phyloP scores from a whole-genome alignment of 2,113 vertebrate species.

The Sula dactylatra region DNA sequence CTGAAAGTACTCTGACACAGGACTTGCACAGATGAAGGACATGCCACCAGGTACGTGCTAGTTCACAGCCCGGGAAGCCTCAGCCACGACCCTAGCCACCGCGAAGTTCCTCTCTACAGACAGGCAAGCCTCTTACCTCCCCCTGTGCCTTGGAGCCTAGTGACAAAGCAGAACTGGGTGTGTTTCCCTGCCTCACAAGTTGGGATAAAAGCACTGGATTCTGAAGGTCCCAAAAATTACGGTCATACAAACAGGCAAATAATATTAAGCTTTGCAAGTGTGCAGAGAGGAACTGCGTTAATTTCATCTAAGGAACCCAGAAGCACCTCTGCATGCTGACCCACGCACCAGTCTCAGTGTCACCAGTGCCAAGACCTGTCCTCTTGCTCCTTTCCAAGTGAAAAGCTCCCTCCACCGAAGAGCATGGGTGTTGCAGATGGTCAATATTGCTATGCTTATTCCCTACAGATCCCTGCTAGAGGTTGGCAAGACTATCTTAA shows the following conservation, averaged over 20 bases:
- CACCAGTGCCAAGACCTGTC: not conserved
- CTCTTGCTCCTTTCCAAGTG: not conserved
- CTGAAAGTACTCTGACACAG: not conserved
- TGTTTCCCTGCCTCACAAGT: not conserved
- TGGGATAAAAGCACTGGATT: not conserved
- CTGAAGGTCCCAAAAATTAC: not conserved
- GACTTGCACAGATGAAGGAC: not conserved
- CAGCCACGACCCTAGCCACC: not conserved
- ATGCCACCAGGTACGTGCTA: accelerated
- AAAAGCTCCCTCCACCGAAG: not conserved
- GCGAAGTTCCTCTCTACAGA: not conserved
- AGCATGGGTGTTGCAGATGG: not conserved
- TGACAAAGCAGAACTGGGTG: not conserved
- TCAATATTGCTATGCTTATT: not conserved
- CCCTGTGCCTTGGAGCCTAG: not conserved
- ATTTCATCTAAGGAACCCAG: not conserved
- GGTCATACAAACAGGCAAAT: not conserved
- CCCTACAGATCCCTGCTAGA: not conserved
- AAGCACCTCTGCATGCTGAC: not conserved
- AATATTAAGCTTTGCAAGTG: not conserved
- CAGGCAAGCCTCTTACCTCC: not conserved
- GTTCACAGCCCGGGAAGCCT: not conserved
- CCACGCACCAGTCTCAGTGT: not conserved
- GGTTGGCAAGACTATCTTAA: not conserved
- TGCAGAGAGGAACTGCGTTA: not conserved